Evolutionary conservation across 2,888 invertebrate genomes (phyloP).

Genomic region (Tachina lurida): DNA sequence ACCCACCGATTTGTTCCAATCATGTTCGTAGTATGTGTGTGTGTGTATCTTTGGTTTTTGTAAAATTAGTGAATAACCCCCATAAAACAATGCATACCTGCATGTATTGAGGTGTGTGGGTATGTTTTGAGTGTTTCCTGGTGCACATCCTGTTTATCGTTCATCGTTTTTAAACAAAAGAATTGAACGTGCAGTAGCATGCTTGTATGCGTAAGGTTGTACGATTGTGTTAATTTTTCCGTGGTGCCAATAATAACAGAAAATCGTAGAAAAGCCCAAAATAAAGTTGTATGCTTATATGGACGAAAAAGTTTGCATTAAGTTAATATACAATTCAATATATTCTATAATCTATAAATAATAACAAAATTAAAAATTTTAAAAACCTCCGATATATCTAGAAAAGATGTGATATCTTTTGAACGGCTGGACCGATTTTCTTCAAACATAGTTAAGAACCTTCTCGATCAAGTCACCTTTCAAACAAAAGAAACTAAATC

Average conservation of each 20-base stretch:
- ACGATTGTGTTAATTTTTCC: neutral
- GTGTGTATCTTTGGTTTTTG: slow-evolving; percentile 65
- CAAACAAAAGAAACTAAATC: too few relatives aligned
- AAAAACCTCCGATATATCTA: too few relatives aligned
- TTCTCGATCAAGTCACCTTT: too few relatives aligned
- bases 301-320: too few relatives aligned
- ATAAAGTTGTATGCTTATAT: neutral
- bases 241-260: neutral
- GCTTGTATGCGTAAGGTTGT: slow-evolving; percentile 6
- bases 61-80: slow-evolving; percentile 72
- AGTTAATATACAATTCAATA: too few relatives aligned
- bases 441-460: too few relatives aligned
- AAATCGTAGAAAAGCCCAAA: neutral
- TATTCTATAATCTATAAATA: neutral
- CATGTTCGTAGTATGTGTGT: slow-evolving; percentile 11
- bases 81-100: slow-evolving; percentile 67
- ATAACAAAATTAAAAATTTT: neutral
- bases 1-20: slow-evolving; percentile 46
- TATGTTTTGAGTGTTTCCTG: neutral
- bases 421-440: too few relatives aligned
- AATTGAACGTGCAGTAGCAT: neutral
- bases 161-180: slow-evolving; percentile 50
- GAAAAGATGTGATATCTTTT: too few relatives aligned
- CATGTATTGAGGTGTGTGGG: neutral
- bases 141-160: slow-evolving; percentile 53